Percentiles rank a stretch among this genome's conserved stretches.
phyloP scores from a whole-genome alignment of 2,888 invertebrate species.

The Bombylius major region DNA sequence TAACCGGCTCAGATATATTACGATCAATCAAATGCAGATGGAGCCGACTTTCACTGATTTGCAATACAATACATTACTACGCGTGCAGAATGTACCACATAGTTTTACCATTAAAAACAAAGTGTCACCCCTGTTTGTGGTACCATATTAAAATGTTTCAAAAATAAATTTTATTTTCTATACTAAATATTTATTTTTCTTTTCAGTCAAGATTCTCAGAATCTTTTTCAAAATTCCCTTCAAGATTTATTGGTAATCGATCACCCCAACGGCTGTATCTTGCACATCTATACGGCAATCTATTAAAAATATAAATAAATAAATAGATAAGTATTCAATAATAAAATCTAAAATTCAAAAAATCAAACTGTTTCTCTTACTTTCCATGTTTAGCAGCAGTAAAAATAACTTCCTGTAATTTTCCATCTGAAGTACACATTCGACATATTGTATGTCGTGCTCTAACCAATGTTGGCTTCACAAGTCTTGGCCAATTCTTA shows the following conservation, averaged over 20 bases:
- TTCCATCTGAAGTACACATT: constrained; percentile 61
- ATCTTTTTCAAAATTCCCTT: constrained; percentile 2
- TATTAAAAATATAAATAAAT: constrained; percentile 26
- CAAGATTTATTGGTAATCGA: constrained; percentile 51
- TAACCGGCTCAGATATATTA: no score
- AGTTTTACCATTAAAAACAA: no score
- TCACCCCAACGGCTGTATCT: constrained; percentile 68
- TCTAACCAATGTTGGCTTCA: constrained; percentile 54
- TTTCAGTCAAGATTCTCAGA: no score
- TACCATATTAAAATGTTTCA: no score
- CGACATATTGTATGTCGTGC: constrained; percentile 64
- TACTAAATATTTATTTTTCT: no score
- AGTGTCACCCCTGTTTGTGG: no score
- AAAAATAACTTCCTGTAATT: constrained; percentile 63
- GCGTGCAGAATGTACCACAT: no score
- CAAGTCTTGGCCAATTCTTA: constrained; percentile 62
- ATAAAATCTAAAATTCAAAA: no score
- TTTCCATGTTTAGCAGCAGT: constrained; percentile 63
- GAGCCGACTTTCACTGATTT: no score
- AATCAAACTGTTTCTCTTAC: constrained; percentile 34
- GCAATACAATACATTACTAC: no score
- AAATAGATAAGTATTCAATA: not conserved
- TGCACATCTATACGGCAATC: constrained; percentile 58
- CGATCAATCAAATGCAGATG: no score
- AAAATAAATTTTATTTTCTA: no score